Evolutionary conservation across 2,797 vertebrate genomes (phyloP), one percentile per base, ranked within the genome.

Genomic region (Epinephelus awoara): DNA sequence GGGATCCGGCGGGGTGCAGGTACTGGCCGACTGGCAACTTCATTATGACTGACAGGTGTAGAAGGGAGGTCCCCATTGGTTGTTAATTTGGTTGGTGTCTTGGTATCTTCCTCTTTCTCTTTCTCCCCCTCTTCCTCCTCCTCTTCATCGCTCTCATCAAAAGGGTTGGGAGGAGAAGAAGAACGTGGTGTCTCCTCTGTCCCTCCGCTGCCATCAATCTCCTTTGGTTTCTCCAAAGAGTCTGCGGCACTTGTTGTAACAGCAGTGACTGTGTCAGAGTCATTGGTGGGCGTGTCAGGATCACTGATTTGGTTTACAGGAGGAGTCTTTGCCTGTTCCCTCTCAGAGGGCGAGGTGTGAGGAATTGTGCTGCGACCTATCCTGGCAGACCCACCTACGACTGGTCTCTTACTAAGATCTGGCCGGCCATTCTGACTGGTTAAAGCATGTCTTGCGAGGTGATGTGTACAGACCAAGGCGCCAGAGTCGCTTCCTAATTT

Each of bases 391-490:
- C 82, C 88, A 5, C 42, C 80, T 12, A 1, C 86, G 4, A 0
- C 85, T 2, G 89, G 84, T 68, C 71, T 92, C 55, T 91, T 90
- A 76, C 93, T 95, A 11, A 93, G 87, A 80, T 96, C 95, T 0
- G 93, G 93, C 17, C 89, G 87, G 25, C 95, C 93, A 1, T 96
- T 96, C 74, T 94, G 95, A 90, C 64, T 93, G 78, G 87, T 70
- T 69, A 84, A 88, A 50, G 79, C 87, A 25, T 92, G 78, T 74
- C 94, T 96, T 44, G 94, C 59, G 6, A 97, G 95, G 85, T 96
- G 97, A 70, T 97, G 96, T 0, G 87, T 95, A 79, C 98, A 99
- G 82, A 98, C 95, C 50, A 99, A 95, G 2, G 96, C 94, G 49
- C 97, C 97, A 0, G 93, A 91, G 79, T 97, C 94, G 0, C 87